phyloP scores from a whole-genome alignment of 1,140 invertebrate genomes.

The Brachionus asplanchnoidis region DNA sequence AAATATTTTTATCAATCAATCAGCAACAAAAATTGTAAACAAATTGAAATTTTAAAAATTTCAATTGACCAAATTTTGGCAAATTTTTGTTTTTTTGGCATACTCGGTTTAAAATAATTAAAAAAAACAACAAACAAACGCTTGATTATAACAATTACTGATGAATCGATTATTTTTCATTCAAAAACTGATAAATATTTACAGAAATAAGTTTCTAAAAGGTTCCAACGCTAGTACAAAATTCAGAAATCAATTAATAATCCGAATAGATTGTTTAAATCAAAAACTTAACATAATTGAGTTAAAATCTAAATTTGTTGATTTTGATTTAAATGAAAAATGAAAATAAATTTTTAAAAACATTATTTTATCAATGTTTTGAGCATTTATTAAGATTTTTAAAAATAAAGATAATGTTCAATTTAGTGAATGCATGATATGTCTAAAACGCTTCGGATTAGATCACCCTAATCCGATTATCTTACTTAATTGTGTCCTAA shows the following conservation, averaged over 20 bases:
- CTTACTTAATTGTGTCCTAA: background rate
- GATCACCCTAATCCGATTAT: background rate
- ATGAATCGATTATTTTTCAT: slow-evolving; percentile 4
- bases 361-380: background rate
- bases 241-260: background rate
- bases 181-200: background rate
- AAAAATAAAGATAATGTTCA: background rate
- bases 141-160: background rate
- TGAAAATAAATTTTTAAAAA: background rate
- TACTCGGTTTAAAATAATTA: background rate
- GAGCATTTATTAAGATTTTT: background rate
- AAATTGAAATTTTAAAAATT: background rate
- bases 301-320: background rate
- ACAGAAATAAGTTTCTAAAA: background rate
- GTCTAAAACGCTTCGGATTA: background rate
- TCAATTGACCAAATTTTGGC: background rate
- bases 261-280: background rate
- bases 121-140: background rate
- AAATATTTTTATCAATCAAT: background rate
- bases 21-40: background rate
- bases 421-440: background rate
- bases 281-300: background rate
- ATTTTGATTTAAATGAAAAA: background rate
- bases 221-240: background rate
- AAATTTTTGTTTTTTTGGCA: no score